Conservation (phyloP, 2,797 vertebrate genomes). For the Trichosurus vulpecula region DNA sequence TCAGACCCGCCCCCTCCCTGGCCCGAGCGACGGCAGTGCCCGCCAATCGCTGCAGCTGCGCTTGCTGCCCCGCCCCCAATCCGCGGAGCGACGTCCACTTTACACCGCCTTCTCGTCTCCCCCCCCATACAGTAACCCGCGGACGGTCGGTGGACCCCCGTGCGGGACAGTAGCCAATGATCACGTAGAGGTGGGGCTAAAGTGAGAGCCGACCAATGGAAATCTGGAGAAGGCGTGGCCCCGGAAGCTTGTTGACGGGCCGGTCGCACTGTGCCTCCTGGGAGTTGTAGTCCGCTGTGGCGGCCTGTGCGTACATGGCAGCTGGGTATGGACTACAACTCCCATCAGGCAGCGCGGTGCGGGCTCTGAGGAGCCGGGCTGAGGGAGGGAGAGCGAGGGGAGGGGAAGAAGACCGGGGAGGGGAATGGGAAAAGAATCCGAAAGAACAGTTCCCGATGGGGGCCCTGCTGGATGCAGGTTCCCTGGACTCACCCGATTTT, state of each 20-base stretch:
- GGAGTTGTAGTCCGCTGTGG: slow-evolving; percentile 77
- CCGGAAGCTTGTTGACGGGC: slow-evolving; percentile 87
- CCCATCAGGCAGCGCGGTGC: slow-evolving; percentile 75
- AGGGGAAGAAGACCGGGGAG: background rate
- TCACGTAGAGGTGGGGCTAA: slow-evolving; percentile 65
- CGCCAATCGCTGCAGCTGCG: slow-evolving; percentile 70
- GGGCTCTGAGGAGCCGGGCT: slow-evolving; percentile 66
- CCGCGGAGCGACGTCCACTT: slow-evolving; percentile 46
- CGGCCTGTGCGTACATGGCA: slow-evolving; percentile 58
- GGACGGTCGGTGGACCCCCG: slow-evolving; percentile 80
- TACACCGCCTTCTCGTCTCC: slow-evolving; percentile 48
- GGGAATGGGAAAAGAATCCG: slow-evolving; percentile 69
- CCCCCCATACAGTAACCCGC: slow-evolving; percentile 91
- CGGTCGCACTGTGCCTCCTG: slow-evolving; percentile 77
- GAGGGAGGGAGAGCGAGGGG: slow-evolving; percentile 24
- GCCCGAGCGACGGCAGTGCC: slow-evolving; percentile 75
- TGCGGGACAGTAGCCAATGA: slow-evolving; percentile 91
- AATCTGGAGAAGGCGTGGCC: slow-evolving; percentile 75
- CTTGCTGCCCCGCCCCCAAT: slow-evolving; percentile 53
- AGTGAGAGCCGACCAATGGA: slow-evolving; percentile 70
- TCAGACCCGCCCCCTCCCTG: slow-evolving; percentile 71
- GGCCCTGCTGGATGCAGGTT: slow-evolving; percentile 73
- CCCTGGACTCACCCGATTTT: slow-evolving; percentile 74
- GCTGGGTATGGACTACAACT: slow-evolving; percentile 77
- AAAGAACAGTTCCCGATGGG: slow-evolving; percentile 60